phyloP scores from a whole-genome alignment of 2,888 invertebrate genomes.

The Drosophila anceps region DNA sequence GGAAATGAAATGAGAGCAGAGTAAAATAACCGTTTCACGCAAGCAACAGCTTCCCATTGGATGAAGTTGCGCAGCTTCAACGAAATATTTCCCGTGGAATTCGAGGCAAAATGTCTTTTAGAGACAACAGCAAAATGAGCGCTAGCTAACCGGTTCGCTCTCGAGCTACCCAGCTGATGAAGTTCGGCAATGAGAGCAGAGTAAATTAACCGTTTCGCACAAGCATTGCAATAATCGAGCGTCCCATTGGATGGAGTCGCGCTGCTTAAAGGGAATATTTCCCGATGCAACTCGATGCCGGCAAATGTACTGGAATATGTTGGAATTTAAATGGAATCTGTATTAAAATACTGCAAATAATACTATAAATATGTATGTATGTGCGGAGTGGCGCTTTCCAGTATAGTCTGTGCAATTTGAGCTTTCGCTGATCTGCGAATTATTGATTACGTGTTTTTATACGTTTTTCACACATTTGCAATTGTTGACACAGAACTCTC shows the following conservation, averaged over 20 bases:
- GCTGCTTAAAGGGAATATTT: slow-evolving; percentile 1
- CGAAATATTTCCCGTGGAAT: not conserved
- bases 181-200: not conserved
- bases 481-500: not conserved
- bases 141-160: not conserved
- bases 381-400: not conserved
- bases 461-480: too few relatives aligned
- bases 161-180: not conserved
- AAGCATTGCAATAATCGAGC: not conserved
- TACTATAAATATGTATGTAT: too few relatives aligned
- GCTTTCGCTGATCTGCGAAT: not conserved
- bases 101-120: too few relatives aligned
- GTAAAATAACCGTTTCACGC: not conserved
- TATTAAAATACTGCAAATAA: not conserved
- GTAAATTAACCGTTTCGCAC: not conserved
- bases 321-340: not conserved
- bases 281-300: not conserved
- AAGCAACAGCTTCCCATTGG: too few relatives aligned
- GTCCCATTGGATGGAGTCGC: not conserved
- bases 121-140: not conserved
- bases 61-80: not conserved
- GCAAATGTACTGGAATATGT: not conserved
- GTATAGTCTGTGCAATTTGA: not conserved
- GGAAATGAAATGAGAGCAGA: not conserved
- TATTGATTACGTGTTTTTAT: not conserved